Percentiles rank a stretch among this genome's conserved stretches.
Evolutionary conservation across 2,888 invertebrate genomes (phyloP).

Genomic region (Spatulosminthurus flaviceps): DNA sequence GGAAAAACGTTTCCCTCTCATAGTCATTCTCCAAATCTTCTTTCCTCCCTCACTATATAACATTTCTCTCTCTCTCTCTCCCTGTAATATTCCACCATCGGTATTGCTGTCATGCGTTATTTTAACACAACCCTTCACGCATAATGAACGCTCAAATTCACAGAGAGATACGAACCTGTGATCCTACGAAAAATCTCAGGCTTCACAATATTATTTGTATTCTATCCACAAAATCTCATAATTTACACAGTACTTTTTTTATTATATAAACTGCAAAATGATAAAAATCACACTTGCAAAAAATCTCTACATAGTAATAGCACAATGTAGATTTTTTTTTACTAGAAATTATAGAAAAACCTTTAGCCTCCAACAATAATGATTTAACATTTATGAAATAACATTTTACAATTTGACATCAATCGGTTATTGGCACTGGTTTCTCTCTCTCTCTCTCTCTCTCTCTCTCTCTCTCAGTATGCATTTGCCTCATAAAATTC

Average conservation of each 20-base stretch:
- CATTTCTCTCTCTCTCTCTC: too few species aligned
- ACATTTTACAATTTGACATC: not conserved
- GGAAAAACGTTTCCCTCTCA: not conserved
- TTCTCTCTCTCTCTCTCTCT: too few species aligned
- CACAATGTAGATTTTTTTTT: too few species aligned
- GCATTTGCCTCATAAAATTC: not conserved
- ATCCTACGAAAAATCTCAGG: not conserved
- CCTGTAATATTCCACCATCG: not conserved
- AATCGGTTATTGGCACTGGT: constrained; percentile 14
- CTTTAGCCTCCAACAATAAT: not conserved
- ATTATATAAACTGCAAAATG: too few species aligned
- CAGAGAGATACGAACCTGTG: not conserved
- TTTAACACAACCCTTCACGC: constrained; percentile 1
- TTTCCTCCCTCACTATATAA: constrained; percentile 12
- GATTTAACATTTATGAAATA: not conserved
- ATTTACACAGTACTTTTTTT: too few species aligned
- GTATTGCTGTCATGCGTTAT: not conserved
- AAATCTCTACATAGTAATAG: too few species aligned
- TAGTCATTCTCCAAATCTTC: not conserved
- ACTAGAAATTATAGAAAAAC: too few species aligned
- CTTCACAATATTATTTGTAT: not conserved
- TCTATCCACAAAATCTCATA: too few species aligned
- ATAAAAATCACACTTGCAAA: too few species aligned
- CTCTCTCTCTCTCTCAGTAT: too few species aligned
- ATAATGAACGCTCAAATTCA: not conserved